Evolutionary conservation across 2,113 vertebrate species (phyloP).

Genomic region (Epinephelus cyanopodus): DNA sequence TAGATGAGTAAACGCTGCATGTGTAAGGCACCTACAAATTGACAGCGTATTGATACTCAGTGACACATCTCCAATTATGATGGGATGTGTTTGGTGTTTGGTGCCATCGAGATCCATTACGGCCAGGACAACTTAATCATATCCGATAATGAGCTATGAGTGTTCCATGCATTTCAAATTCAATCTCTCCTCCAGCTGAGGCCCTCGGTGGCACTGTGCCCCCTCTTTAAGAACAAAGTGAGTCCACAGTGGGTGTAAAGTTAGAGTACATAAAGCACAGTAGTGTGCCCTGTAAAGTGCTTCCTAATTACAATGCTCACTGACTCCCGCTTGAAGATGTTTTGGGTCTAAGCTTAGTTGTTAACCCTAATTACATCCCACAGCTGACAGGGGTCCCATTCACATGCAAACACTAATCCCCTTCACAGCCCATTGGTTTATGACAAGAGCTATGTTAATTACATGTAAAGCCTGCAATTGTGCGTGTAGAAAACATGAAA

Average conservation of each 20-base stretch:
- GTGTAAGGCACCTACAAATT: constrained; percentile 5
- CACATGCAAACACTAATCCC: constrained; percentile 76
- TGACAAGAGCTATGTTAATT: constrained; percentile 75
- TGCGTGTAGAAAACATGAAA: constrained; percentile 67
- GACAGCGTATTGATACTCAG: constrained; percentile 47
- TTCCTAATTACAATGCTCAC: constrained; percentile 66
- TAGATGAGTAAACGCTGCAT: background rate
- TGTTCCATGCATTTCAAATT: constrained; percentile 29
- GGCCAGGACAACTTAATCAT: constrained; percentile 53
- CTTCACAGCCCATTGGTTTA: constrained; percentile 71
- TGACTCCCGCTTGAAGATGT: constrained; percentile 67
- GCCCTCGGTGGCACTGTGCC: background rate
- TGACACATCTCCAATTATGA: constrained; percentile 61
- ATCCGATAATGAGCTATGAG: constrained; percentile 51
- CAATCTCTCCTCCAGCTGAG: constrained; percentile 14
- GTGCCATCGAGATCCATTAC: constrained; percentile 41
- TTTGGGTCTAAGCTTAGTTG: constrained; percentile 74
- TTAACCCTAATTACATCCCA: constrained; percentile 77
- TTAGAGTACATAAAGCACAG: constrained; percentile 56
- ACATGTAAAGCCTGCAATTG: constrained; percentile 74
- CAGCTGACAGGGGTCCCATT: constrained; percentile 73
- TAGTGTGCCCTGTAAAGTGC: constrained; percentile 40
- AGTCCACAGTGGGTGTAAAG: constrained; percentile 34
- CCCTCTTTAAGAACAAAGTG: constrained; percentile 34
- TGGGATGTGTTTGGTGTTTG: constrained; percentile 55